Base-by-base conservation (phyloP, 2,888 invertebrate genomes). In the Bellardia bayeri region DNA sequence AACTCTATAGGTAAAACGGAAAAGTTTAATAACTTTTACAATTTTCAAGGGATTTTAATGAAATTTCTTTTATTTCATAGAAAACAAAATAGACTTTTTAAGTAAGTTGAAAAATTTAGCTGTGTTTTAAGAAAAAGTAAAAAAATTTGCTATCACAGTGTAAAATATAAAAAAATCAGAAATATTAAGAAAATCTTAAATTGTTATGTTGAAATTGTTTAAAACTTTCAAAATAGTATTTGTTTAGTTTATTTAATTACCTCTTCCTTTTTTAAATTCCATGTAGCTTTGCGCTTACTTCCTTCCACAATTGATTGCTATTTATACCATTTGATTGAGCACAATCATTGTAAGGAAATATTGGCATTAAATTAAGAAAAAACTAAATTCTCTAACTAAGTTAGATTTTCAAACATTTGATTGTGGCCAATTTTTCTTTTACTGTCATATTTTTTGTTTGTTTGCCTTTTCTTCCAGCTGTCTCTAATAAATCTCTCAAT, bases 401-500 rank as follows among this genome's bases (percentile, higher is more conserved):
- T 51, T 49, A 5, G 23, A 42, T 66, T 33, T 63, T 81, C 42
- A 72, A 63, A 54, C 30, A 37, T 68, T 61, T 69, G 61, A 64
- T 82, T 42, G 45, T 61, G 42, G 54, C 5, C 56, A 74, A 74
- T 66, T 33, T 45, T 66, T 82, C 61, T 54, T 71, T 63, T 37
- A 6, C 37, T 49, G 58, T 30, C 33, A 79, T 63, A 69, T 79
- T 58, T 69, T 45, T 54, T 61, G 54, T 30, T 71, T 7, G 5
- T 49, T 23, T 23, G 23, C 23, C 23, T 23, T 23, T 11, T 11
- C 37, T 4, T 71, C 14, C 54, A n/a, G 54, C 14, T 54, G 40
- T 33, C 16, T 45, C 16, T 37, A 74, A 64, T 64, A 74, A 82
- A 82, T 74, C 74, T 37, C 40, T 66, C 81, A 82, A 82, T 56